A percentile compares a stretch with the other conserved stretches of the same genome.
Evolutionary conservation across 1,140 invertebrate genomes (phyloP).

Genomic region (Heterodera schachtii): DNA sequence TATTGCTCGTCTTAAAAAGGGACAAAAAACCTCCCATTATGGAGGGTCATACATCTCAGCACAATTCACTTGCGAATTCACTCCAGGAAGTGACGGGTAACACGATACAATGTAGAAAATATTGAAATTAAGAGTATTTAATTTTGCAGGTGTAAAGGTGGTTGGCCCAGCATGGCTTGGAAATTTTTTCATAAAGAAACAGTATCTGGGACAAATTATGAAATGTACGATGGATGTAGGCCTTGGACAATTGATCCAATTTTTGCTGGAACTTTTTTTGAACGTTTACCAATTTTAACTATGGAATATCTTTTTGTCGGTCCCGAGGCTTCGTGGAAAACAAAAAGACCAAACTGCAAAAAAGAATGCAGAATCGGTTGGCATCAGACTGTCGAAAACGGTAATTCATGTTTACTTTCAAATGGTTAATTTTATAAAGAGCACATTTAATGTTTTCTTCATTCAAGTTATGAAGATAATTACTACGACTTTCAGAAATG

Average conservation of each 20-base stretch:
- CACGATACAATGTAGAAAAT: not conserved
- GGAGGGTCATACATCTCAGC: conserved; percentile 8
- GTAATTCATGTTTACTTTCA: too few relatives aligned
- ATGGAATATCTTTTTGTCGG: not conserved
- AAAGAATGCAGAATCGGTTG: not conserved
- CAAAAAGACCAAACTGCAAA: not conserved
- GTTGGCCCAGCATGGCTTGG: not conserved
- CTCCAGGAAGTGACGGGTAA: not conserved
- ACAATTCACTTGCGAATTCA: conserved; percentile 14
- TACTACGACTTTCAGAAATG: too few relatives aligned
- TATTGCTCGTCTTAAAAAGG: conserved; percentile 77
- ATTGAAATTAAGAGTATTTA: not conserved
- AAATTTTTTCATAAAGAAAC: not conserved
- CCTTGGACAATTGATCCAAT: not conserved
- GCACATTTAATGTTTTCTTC: too few relatives aligned
- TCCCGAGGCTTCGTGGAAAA: not conserved
- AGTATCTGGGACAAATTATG: conserved; percentile 21
- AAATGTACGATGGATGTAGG: conserved; percentile 3
- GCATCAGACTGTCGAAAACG: too few relatives aligned
- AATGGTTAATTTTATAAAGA: too few relatives aligned
- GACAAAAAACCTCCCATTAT: conserved; percentile 66
- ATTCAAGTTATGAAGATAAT: too few relatives aligned
- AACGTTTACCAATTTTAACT: not conserved
- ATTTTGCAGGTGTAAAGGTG: conserved; percentile 2
- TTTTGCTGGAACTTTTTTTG: not conserved